phyloP scores from a whole-genome alignment of 2,113 vertebrate species.

The Lates calcarifer region DNA sequence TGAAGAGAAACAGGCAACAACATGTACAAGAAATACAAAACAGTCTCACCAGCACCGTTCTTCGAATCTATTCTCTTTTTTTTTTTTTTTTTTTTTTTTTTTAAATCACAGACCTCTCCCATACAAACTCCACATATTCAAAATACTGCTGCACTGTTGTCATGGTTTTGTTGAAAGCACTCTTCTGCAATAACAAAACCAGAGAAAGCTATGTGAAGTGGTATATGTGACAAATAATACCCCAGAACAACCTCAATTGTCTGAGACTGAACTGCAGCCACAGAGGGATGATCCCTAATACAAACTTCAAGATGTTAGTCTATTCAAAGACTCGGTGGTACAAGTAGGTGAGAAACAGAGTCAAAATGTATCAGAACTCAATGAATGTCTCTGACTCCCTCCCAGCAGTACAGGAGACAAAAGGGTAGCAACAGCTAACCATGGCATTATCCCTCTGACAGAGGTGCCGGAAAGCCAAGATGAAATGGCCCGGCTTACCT shows the following conservation, averaged over 20 bases:
- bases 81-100: too few relatives aligned
- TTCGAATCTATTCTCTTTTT: neutral
- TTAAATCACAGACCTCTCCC: neutral
- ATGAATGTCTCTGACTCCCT: slow-evolving; percentile 47
- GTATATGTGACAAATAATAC: slow-evolving; percentile 28
- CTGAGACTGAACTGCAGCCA: neutral
- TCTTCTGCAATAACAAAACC: slow-evolving; percentile 28
- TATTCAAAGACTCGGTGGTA: slow-evolving; percentile 5
- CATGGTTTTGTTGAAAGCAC: slow-evolving; percentile 20
- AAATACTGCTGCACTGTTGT: neutral
- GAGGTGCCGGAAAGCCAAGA: slow-evolving; percentile 32
- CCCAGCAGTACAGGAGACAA: slow-evolving; percentile 17
- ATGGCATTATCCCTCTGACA: slow-evolving; percentile 1
- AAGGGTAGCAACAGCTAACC: slow-evolving; percentile 17
- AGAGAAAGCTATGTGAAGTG: slow-evolving; percentile 18
- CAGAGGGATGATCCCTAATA: slow-evolving; percentile 12
- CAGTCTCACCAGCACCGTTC: slow-evolving; percentile 12
- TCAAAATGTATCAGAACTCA: slow-evolving; percentile 34
- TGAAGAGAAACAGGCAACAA: slow-evolving; percentile 63
- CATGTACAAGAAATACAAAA: slow-evolving; percentile 54
- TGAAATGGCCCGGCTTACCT: slow-evolving; percentile 48
- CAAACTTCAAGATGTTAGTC: slow-evolving; percentile 15
- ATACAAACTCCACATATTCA: slow-evolving; percentile 9
- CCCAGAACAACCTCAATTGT: neutral
- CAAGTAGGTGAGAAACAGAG: slow-evolving; percentile 18